phyloP scores from a whole-genome alignment of 1,140 invertebrate genomes.

The Brachionus plicatilis region DNA sequence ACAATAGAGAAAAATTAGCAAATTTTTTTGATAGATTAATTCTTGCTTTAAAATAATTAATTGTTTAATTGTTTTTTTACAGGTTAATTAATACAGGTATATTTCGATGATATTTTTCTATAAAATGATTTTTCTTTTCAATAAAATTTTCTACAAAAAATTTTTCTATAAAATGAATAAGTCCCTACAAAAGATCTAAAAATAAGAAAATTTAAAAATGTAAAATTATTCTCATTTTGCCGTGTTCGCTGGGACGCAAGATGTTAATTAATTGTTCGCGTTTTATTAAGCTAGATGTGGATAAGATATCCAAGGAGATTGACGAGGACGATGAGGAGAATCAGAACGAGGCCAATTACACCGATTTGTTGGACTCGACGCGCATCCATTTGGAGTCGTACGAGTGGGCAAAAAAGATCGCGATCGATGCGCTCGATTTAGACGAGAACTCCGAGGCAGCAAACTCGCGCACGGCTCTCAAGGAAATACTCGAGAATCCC shows the following conservation, averaged over 20 bases:
- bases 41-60: no score
- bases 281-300: slow-evolving; percentile 97
- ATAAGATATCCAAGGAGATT: slow-evolving; percentile 74
- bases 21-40: no score
- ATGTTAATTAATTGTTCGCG: slow-evolving; percentile 98
- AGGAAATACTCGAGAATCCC: slow-evolving; percentile 89
- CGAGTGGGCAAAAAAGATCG: slow-evolving; percentile 99
- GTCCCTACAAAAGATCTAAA: no score
- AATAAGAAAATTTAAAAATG: no score
- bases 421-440: slow-evolving; percentile 95
- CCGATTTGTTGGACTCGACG: slow-evolving; percentile 93
- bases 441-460: slow-evolving; percentile 71
- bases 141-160: no score
- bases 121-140: no score
- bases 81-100: no score
- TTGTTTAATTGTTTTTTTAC: no score
- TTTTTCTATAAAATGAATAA: no score
- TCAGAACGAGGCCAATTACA: slow-evolving; percentile 65
- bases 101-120: no score
- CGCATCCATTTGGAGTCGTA: slow-evolving; percentile 97
- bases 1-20: no score
- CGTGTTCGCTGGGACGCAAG: background rate
- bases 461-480: slow-evolving; percentile 91
- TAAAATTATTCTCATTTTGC: no score
- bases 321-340: slow-evolving; percentile 44